A percentile compares a stretch with the other conserved stretches of the same genome.
Evolutionary conservation across 2,888 invertebrate genomes (phyloP).

Genomic region (Epinotia nisella): DNA sequence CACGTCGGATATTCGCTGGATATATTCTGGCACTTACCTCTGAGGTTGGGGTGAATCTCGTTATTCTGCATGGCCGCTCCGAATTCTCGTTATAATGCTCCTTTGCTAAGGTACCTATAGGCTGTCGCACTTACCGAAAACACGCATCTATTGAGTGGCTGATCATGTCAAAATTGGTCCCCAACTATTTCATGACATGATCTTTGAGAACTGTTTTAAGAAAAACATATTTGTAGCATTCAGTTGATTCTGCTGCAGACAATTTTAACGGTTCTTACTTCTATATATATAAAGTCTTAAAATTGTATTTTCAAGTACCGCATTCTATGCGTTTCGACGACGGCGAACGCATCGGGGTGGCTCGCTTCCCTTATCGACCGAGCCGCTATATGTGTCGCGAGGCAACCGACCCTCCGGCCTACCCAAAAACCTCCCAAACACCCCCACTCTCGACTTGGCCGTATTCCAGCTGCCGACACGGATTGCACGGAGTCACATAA

Average conservation of each 20-base stretch:
- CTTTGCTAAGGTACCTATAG: slow-evolving; percentile 42
- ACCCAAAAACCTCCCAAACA: slow-evolving; percentile 48
- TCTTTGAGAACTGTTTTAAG: slow-evolving; percentile 5
- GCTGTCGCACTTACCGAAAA: slow-evolving; percentile 40
- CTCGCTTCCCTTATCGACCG: slow-evolving; percentile 78
- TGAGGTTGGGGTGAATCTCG: slow-evolving; percentile 60
- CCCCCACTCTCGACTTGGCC: slow-evolving; percentile 54
- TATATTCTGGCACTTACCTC: slow-evolving; percentile 59
- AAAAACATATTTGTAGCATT: background rate
- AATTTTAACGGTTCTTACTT: background rate
- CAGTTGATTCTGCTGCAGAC: background rate
- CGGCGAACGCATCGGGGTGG: slow-evolving; percentile 73
- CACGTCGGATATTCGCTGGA: slow-evolving; percentile 47
- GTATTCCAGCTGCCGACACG: slow-evolving; percentile 61
- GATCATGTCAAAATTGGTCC: slow-evolving; percentile 20
- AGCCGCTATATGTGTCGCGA: slow-evolving; percentile 76
- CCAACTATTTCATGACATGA: slow-evolving; percentile 24
- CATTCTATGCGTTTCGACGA: slow-evolving; percentile 61
- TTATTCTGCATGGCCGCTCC: slow-evolving; percentile 65
- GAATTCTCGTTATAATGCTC: slow-evolving; percentile 57
- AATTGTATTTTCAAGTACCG: slow-evolving; percentile 51
- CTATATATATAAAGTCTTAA: too few species aligned
- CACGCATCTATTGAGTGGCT: slow-evolving; percentile 40
- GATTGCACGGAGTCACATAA: slow-evolving; percentile 47
- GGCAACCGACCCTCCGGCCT: slow-evolving; percentile 62